A percentile compares a stretch with the other conserved stretches of the same genome.
phyloP scores from a whole-genome alignment of 2,797 vertebrate species.

The Florisuga fusca region DNA sequence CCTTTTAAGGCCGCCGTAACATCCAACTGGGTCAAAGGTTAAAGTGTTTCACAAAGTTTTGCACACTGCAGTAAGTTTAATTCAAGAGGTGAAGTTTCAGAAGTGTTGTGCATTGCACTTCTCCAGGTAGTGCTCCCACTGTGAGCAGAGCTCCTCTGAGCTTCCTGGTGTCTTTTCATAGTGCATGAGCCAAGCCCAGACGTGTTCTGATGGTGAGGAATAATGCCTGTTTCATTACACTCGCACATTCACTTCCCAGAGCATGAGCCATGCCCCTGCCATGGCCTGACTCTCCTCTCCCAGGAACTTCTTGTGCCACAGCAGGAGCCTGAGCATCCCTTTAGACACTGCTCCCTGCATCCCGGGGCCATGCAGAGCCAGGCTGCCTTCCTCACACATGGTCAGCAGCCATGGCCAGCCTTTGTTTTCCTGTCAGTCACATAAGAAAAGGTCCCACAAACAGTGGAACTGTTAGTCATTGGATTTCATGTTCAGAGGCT shows the following conservation, averaged over 20 bases:
- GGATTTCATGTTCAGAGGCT: background rate
- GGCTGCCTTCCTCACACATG: background rate
- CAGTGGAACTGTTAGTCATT: background rate
- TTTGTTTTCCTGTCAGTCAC: background rate
- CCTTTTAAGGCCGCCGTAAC: background rate
- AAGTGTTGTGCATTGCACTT: background rate
- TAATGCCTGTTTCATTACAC: background rate
- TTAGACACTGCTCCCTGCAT: accelerated
- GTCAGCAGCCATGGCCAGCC: accelerated
- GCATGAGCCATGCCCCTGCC: accelerated
- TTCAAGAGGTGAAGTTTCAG: background rate
- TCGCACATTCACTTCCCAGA: background rate
- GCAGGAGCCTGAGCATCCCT: background rate
- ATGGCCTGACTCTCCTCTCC: background rate
- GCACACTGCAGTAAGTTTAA: background rate
- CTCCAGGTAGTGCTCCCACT: background rate
- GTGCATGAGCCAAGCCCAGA: background rate
- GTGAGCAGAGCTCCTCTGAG: background rate
- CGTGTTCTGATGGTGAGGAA: background rate
- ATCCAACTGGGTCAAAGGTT: background rate
- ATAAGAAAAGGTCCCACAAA: background rate
- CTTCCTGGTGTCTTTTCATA: background rate
- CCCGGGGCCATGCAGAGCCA: accelerated
- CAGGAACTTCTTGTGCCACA: accelerated
- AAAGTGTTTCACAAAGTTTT: background rate